Evolutionary conservation across 2,113 vertebrate genomes (phyloP), one percentile per base, ranked within the genome.

Genomic region (Prunella fulvescens): DNA sequence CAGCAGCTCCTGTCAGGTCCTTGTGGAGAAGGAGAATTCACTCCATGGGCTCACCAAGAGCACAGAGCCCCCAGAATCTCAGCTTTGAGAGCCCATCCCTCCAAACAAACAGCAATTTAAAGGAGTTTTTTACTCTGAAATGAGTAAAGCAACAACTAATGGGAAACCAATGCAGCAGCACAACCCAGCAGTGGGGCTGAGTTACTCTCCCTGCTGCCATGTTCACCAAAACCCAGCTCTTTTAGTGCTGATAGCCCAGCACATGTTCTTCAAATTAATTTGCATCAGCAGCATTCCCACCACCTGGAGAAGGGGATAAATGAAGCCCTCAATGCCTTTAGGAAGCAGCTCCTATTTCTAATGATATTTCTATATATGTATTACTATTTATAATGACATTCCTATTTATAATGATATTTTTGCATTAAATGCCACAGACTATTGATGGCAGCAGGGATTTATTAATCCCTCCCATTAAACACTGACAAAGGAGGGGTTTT

Each of bases 21-120:
- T 58, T 7, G 13, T 26, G 10, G 33, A 39, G 23, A 8, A 50
- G 20, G 20, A 20, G 19, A 8, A 20, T 33, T 11, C 7, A 18
- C 26, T 24, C 31, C 9, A 4, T 1, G 8, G 28, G 2, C 24
- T 58, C 67, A 14, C 25, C 1, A 0, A 7, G 19, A 61, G 37
- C 31, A 45, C 33, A 35, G 2, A 15, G 6, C 23, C 26, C 47
- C 56, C 50, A 16, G 11, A 64, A 24, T 0, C 20, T 47, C 6
- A 1, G 14, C 5, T 65, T 14, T 47, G 29, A n/a, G n/a, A 35
- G 10, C 48, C 33, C 50, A 53, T 4, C 17, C 2, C 62, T 65
- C 61, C 76, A 60, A 64, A 71, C 12, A 14, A 35, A 3, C 16
- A 26, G 20, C 6, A 4, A 1, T 15, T 64, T 24, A 19, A 44